Percentiles rank a stretch among this genome's conserved stretches.
Evolutionary conservation across 1,140 invertebrate genomes (phyloP).

Genomic region (Whitmania pigra): DNA sequence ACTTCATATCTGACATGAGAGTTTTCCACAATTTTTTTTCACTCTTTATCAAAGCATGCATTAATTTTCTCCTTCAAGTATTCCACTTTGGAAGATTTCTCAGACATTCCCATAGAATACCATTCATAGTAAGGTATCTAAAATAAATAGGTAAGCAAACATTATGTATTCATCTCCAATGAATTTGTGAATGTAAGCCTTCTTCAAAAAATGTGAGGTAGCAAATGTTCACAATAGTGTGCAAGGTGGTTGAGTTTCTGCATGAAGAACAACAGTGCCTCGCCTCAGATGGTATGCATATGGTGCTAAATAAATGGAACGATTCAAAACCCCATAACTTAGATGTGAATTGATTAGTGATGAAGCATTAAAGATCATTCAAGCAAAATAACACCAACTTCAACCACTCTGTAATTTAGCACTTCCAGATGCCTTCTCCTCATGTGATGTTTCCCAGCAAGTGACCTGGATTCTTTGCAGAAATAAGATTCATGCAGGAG

Average conservation of each 20-base stretch:
- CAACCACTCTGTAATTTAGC: neutral
- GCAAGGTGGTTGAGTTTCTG: no score
- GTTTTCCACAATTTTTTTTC: no score
- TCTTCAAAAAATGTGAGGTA: no score
- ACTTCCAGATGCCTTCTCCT: neutral
- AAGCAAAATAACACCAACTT: neutral
- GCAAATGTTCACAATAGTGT: no score
- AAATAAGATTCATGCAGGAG: neutral
- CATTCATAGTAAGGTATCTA: slow-evolving; percentile 2
- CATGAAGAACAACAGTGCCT: no score
- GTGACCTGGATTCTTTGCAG: neutral
- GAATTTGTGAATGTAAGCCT: no score
- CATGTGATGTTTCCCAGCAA: neutral
- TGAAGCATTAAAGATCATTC: neutral
- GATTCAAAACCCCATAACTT: neutral
- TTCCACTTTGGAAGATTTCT: neutral
- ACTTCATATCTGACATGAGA: no score
- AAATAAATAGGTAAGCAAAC: neutral
- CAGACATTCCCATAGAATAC: slow-evolving; percentile 5
- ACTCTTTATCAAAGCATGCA: no score
- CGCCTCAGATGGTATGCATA: no score
- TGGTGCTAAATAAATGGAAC: neutral
- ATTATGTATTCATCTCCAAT: no score
- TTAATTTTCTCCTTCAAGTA: neutral
- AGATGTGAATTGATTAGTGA: neutral